Percentiles rank a stretch among this genome's conserved stretches.
These are phyloP conservation scores for Montifringilla adamsi DNA, from an alignment of 2,113 vertebrate species.

Conservation along the genomic window DNA sequence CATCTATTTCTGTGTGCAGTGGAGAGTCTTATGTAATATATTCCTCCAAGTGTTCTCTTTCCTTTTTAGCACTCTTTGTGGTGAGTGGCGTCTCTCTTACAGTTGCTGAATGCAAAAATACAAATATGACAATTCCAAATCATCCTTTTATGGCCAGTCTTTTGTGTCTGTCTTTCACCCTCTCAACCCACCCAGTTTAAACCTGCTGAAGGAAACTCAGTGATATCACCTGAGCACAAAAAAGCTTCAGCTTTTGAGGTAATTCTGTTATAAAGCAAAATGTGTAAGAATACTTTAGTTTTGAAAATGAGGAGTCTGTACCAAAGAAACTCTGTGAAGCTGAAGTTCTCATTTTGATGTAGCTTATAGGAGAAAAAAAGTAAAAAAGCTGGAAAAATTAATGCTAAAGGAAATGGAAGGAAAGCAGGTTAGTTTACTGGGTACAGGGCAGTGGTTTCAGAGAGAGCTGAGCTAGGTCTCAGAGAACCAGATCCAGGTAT, in stretches of 20 bases:
- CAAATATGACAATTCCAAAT: not conserved
- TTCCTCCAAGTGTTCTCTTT: not conserved
- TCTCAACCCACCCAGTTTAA: not conserved
- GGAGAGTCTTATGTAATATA: not conserved
- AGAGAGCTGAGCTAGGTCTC: not conserved
- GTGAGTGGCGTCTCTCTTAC: not conserved
- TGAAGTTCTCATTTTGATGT: not conserved
- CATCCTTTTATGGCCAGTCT: not conserved
- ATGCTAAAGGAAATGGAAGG: not conserved
- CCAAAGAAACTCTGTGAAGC: not conserved
- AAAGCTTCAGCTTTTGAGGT: not conserved
- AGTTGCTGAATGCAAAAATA: not conserved
- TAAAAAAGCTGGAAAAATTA: not conserved
- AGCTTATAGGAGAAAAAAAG: accelerated
- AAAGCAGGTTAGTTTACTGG: not conserved
- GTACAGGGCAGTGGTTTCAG: not conserved
- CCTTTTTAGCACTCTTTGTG: not conserved
- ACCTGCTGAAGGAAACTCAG: not conserved
- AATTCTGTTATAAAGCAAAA: not conserved
- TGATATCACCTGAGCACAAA: accelerated
- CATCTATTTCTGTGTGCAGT: not conserved
- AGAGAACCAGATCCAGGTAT: not conserved
- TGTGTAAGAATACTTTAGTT: not conserved
- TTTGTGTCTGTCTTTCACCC: not conserved
- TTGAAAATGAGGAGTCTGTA: not conserved